Evolutionary conservation across 2,888 invertebrate species (phyloP).

Genomic region (Phasia obesa): DNA sequence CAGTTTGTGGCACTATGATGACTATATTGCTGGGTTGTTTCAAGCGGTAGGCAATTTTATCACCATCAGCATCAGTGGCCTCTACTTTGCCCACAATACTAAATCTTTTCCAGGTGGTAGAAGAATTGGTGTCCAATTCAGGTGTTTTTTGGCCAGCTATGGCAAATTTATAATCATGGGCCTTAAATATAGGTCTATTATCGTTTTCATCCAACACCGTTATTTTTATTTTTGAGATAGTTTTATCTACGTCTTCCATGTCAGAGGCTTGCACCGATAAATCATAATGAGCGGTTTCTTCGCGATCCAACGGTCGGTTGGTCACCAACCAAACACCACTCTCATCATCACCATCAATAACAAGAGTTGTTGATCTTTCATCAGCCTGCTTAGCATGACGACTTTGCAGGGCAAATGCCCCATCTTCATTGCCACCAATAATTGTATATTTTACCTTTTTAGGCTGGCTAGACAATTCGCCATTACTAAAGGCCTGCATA

Average conservation of each 20-base stretch:
- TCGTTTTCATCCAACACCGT: conserved; percentile 94
- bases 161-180: conserved; percentile 90
- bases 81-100: conserved; percentile 92
- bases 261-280: conserved; percentile 92
- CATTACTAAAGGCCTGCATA: conserved; percentile 88
- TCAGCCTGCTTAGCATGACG: conserved; percentile 76
- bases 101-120: conserved; percentile 89
- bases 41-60: conserved; percentile 93
- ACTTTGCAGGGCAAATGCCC: conserved; percentile 88
- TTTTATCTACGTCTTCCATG: conserved; percentile 90
- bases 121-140: conserved; percentile 84
- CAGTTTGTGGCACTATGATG: conserved; percentile 96
- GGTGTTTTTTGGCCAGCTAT: conserved; percentile 86
- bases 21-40: conserved; percentile 91
- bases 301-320: conserved; percentile 90
- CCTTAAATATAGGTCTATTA: conserved; percentile 93
- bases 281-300: conserved; percentile 87
- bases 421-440: conserved; percentile 89
- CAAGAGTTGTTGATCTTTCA: conserved; percentile 74
- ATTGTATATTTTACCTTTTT: conserved; percentile 90
- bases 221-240: conserved; percentile 89
- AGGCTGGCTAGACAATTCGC: conserved; percentile 75
- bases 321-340: conserved; percentile 90
- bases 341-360: conserved; percentile 83
- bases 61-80: conserved; percentile 95